Evolutionary conservation across 2,888 invertebrate species (phyloP).

Genomic region (Mythimna ferrago): DNA sequence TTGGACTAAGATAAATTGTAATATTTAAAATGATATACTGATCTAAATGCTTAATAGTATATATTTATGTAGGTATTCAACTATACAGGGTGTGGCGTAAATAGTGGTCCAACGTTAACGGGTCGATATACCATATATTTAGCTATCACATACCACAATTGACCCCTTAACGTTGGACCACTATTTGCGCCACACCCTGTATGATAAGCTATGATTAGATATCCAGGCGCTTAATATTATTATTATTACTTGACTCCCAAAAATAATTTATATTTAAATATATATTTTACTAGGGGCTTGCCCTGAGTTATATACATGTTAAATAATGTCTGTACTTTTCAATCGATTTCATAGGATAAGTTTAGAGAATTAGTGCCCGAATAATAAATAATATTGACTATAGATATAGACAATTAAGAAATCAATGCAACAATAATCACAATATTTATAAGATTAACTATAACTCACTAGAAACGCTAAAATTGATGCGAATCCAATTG

Average conservation of each 20-base stretch:
- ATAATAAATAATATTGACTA: not conserved
- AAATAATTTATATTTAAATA: not conserved
- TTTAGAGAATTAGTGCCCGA: not conserved
- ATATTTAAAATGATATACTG: not conserved
- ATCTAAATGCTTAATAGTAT: not conserved
- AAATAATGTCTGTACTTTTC: not conserved
- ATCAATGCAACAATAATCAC: slow-evolving; percentile 46
- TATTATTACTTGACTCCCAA: not conserved
- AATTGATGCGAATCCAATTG: slow-evolving; percentile 18
- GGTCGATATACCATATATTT: too few relatives aligned
- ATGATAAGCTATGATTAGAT: not conserved
- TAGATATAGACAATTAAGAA: slow-evolving; percentile 5
- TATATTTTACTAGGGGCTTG: not conserved
- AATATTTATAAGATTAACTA: slow-evolving; percentile 27
- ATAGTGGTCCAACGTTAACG: too few relatives aligned
- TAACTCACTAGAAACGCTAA: slow-evolving; percentile 23
- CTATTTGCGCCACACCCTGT: too few relatives aligned
- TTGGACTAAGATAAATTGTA: slow-evolving; percentile 24
- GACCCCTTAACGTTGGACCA: too few relatives aligned
- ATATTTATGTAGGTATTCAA: not conserved
- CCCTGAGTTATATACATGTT: not conserved
- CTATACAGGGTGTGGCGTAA: not conserved
- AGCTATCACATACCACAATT: too few relatives aligned
- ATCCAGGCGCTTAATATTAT: not conserved
- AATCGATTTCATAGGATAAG: not conserved